These are phyloP conservation scores for Pogona vitticeps DNA, from an alignment of 2,113 vertebrate species.

Conservation along the genomic window DNA sequence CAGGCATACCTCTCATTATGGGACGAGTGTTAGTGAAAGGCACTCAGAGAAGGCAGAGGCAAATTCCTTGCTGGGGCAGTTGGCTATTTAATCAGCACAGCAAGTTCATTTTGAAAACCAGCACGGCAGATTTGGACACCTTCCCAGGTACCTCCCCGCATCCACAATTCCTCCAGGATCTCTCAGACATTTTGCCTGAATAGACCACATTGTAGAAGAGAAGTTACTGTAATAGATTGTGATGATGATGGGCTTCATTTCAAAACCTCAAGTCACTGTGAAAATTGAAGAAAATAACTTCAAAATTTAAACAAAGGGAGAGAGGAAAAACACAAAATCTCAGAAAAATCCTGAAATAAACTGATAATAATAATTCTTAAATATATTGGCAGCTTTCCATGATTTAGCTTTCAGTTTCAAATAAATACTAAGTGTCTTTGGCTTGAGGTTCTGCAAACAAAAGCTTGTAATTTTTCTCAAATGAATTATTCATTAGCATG, in stretches of 20 bases:
- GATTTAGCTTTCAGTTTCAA: conserved; percentile 39
- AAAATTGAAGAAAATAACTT: conserved; percentile 59
- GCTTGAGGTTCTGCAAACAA: conserved; percentile 52
- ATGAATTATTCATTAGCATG: conserved; percentile 67
- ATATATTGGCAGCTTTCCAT: conserved; percentile 57
- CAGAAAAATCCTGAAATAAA: conserved; percentile 53
- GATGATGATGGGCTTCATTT: conserved; percentile 60
- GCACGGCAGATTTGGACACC: conserved; percentile 1
- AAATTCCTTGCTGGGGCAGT: neutral
- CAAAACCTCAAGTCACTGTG: conserved; percentile 41
- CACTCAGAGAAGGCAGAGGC: conserved; percentile 4
- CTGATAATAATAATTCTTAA: conserved; percentile 44
- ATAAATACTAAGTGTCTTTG: conserved; percentile 61
- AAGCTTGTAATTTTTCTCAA: conserved; percentile 73
- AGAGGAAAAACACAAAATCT: neutral
- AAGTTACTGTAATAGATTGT: conserved; percentile 49
- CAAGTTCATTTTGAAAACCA: conserved; percentile 42
- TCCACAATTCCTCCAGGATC: neutral
- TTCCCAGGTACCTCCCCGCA: neutral
- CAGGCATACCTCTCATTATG: neutral
- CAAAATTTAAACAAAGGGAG: conserved; percentile 46
- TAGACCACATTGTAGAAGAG: conserved; percentile 43
- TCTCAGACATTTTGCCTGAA: neutral
- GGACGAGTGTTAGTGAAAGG: conserved; percentile 29
- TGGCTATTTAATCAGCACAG: accelerated